Evolutionary conservation across 2,888 invertebrate genomes (phyloP).

Genomic region (Rhingia campestris): DNA sequence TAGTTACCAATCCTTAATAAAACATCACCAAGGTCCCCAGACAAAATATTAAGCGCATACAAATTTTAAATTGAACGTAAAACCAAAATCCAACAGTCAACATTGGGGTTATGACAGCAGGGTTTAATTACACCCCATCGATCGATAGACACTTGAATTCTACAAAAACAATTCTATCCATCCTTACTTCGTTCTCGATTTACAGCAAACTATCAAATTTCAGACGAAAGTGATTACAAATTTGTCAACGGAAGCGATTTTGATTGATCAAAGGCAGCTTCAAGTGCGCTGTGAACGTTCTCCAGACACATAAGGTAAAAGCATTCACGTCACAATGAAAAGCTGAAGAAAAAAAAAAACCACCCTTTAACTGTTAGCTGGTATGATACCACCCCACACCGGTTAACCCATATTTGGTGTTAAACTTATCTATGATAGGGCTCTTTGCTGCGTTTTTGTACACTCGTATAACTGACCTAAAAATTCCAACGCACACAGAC

Average conservation of each 20-base stretch:
- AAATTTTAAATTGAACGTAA: not conserved
- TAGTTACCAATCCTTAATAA: too few species aligned
- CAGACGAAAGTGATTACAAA: slow-evolving; percentile 7
- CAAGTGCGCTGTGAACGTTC: not conserved
- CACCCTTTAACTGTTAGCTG: not conserved
- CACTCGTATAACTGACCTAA: slow-evolving; percentile 62
- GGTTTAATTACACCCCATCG: slow-evolving; percentile 15
- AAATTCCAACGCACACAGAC: slow-evolving; percentile 39
- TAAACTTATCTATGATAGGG: not conserved
- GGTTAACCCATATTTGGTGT: slow-evolving; percentile 25
- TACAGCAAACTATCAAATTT: slow-evolving; percentile 36
- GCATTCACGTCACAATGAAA: too few species aligned
- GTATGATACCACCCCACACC: not conserved
- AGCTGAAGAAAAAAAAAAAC: not conserved
- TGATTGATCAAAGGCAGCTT: slow-evolving; percentile 54
- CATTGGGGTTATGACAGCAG: too few species aligned
- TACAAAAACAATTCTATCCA: slow-evolving; percentile 1
- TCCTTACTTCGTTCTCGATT: slow-evolving; percentile 8
- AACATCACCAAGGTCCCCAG: too few species aligned
- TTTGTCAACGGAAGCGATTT: slow-evolving; percentile 2
- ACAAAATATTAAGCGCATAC: too few species aligned
- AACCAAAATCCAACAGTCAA: slow-evolving; percentile 7
- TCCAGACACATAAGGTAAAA: not conserved
- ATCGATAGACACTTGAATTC: not conserved
- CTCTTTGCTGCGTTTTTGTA: slow-evolving; percentile 16